These are phyloP conservation scores for Phymanthus crucifer DNA, from an alignment of 92 coral and sea anemone species.

Conservation along the genomic window DNA sequence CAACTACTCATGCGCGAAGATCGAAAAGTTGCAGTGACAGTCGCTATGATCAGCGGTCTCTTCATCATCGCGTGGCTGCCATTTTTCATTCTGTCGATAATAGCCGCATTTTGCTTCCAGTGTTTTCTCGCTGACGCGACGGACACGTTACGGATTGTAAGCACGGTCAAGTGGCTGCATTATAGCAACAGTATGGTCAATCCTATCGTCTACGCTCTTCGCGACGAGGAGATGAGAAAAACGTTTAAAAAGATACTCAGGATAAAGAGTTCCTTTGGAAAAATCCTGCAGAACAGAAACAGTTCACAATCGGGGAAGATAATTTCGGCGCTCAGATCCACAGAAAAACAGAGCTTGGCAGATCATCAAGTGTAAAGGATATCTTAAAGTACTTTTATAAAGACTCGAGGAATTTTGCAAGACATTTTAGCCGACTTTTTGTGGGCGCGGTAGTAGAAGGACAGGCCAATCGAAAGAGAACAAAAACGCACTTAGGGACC, in stretches of 20 bases:
- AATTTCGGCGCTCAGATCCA: background rate
- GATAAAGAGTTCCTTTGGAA: background rate
- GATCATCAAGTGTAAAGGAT: background rate
- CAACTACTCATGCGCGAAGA: slow-evolving; percentile 31
- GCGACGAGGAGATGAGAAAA: slow-evolving; percentile 72
- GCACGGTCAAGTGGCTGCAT: slow-evolving; percentile 85
- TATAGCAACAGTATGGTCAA: slow-evolving; percentile 79
- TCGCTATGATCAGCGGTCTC: slow-evolving; percentile 56
- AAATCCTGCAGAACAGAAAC: too few species aligned
- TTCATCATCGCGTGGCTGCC: slow-evolving; percentile 72
- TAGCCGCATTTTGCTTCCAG: slow-evolving; percentile 53
- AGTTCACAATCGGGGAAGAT: background rate
- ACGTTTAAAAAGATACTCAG: slow-evolving; percentile 50
- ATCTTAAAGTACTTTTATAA: background rate
- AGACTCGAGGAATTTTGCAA: too few species aligned
- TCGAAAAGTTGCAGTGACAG: slow-evolving; percentile 64
- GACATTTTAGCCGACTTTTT: too few species aligned
- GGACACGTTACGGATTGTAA: slow-evolving; percentile 37
- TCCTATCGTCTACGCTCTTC: slow-evolving; percentile 75
- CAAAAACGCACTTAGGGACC: too few species aligned
- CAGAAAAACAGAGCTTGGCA: background rate
- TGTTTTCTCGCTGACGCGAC: slow-evolving; percentile 46
- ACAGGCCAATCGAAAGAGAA: too few species aligned
- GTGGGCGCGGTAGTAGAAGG: too few species aligned
- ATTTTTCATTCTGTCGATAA: slow-evolving; percentile 60